phyloP scores from a whole-genome alignment of 2,113 vertebrate species.

The Pelusios castaneus region DNA sequence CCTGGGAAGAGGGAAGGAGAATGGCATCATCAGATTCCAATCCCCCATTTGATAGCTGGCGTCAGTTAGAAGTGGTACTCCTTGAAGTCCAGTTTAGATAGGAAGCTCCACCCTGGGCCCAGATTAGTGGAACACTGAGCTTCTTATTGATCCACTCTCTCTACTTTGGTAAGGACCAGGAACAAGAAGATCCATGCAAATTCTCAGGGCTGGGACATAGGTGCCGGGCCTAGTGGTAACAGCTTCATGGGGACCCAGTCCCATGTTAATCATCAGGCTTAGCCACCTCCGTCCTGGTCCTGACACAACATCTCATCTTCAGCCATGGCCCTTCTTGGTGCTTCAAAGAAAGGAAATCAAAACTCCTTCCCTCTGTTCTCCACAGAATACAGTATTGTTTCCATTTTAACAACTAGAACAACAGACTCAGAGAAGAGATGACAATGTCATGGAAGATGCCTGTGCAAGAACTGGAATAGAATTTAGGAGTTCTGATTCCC shows the following conservation, averaged over 20 bases:
- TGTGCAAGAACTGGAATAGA: background rate
- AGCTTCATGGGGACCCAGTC: background rate
- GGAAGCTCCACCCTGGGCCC: background rate
- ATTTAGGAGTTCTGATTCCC: background rate
- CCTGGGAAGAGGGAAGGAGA: background rate
- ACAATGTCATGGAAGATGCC: background rate
- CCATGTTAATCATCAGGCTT: background rate
- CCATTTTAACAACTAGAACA: background rate
- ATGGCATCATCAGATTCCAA: background rate
- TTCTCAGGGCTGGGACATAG: background rate
- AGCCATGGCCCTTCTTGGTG: background rate
- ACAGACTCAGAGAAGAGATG: background rate
- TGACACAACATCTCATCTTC: background rate
- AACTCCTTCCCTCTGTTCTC: background rate
- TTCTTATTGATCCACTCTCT: background rate
- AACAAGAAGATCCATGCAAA: background rate
- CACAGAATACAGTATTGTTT: background rate
- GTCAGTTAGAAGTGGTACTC: background rate
- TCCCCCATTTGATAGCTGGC: background rate
- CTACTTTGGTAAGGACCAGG: background rate
- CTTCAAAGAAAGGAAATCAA: background rate
- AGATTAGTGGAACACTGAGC: background rate
- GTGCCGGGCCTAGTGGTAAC: background rate
- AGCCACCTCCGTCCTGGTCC: background rate
- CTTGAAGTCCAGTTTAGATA: background rate